Evolutionary conservation across 30 jellyfish, hydroid and myxozoan species (phyloP).

Genomic region (Aurelia aurita complex sp. Pacific): DNA sequence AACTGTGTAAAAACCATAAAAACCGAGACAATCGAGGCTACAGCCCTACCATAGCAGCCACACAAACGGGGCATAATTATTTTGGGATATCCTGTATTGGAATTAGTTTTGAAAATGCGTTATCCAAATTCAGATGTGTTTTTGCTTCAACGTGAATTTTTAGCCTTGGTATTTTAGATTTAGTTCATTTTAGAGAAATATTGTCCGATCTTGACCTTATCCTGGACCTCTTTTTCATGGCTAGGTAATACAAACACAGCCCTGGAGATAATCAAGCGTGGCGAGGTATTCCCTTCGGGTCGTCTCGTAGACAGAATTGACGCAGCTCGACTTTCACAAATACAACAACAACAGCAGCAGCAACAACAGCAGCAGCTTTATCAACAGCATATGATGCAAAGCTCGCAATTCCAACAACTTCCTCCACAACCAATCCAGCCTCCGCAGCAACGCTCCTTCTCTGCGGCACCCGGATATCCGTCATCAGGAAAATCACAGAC

Average conservation of each 20-base stretch:
- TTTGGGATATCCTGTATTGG: too few species aligned
- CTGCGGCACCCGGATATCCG: conserved; percentile 47
- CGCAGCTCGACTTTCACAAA: conserved; percentile 70
- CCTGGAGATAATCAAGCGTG: conserved; percentile 74
- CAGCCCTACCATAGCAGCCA: too few species aligned
- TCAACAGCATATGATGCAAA: conserved; percentile 22
- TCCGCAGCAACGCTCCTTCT: conserved; percentile 59
- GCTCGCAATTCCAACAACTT: conserved; percentile 4
- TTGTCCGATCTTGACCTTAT: not conserved
- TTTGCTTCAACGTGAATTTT: too few species aligned
- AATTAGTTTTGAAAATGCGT: too few species aligned
- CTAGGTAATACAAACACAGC: conserved; percentile 71
- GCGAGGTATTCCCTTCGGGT: conserved; percentile 87
- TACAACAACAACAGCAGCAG: conserved; percentile 62
- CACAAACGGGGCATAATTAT: too few species aligned
- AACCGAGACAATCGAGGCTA: too few species aligned
- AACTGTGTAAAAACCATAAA: too few species aligned
- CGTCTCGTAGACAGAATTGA: conserved; percentile 92
- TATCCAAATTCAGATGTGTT: too few species aligned
- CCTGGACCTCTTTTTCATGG: not conserved
- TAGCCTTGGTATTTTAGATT: too few species aligned
- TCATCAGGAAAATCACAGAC: conserved; percentile 17
- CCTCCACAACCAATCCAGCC: conserved; percentile 50
- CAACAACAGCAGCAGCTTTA: conserved; percentile 1
- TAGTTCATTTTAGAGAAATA: too few species aligned